phyloP scores from a whole-genome alignment of 2,888 invertebrate genomes.

The Dryadula phaetusa region DNA sequence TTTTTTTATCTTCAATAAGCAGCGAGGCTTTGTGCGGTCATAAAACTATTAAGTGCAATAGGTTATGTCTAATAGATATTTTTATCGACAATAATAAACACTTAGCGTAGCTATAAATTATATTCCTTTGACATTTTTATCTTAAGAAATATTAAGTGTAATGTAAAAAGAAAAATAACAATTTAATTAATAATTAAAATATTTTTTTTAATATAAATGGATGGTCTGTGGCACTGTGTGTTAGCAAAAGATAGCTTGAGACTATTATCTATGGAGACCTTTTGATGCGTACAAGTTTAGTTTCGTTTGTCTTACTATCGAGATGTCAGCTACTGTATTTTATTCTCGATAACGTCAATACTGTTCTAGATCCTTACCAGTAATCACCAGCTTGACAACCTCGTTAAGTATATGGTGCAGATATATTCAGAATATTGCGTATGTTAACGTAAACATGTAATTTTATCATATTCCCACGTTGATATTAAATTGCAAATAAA shows the following conservation, averaged over 20 bases:
- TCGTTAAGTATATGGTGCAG: constrained; percentile 47
- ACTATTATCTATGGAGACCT: constrained; percentile 36
- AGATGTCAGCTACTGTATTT: constrained; percentile 52
- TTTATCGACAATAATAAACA: constrained; percentile 43
- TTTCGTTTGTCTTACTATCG: constrained; percentile 27
- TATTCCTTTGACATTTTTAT: constrained; percentile 35
- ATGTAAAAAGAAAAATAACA: constrained; percentile 20
- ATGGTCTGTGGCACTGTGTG: not conserved
- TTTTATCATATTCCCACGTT: constrained; percentile 46
- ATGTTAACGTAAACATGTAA: constrained; percentile 44
- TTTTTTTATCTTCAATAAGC: constrained; percentile 33
- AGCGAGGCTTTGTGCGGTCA: constrained; percentile 16
- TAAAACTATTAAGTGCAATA: constrained; percentile 37
- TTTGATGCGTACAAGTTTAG: constrained; percentile 27
- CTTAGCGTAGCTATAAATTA: constrained; percentile 40
- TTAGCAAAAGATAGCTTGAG: constrained; percentile 5
- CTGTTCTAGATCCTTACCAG: constrained; percentile 74
- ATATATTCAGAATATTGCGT: constrained; percentile 38
- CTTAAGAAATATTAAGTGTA: constrained; percentile 17
- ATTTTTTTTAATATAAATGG: not conserved
- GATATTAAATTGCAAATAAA: constrained; percentile 25
- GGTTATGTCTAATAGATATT: constrained; percentile 45
- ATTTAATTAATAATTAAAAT: constrained; percentile 21
- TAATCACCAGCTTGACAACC: constrained; percentile 62
- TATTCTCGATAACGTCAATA: constrained; percentile 60